phyloP scores from a whole-genome alignment of 1,140 invertebrate genomes.

The Diprion similis region DNA sequence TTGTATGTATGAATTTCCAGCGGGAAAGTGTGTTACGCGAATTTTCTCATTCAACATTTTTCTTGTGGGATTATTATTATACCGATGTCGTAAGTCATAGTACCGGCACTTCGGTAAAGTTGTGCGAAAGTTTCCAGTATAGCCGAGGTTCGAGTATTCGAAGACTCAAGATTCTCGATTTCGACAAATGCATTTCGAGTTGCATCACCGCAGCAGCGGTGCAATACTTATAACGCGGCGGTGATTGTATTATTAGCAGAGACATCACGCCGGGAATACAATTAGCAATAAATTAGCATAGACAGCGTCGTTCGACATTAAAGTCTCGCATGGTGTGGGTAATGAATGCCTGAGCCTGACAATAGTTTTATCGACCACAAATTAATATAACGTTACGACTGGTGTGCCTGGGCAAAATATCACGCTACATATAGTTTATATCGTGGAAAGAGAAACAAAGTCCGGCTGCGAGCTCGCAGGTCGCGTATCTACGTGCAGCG shows the following conservation, averaged over 20 bases:
- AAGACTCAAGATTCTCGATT: neutral
- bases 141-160: neutral
- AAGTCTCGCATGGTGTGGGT: constrained; percentile 58
- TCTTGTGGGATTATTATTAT: no score
- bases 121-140: no score
- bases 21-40: no score
- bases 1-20: no score
- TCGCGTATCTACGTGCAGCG: no score
- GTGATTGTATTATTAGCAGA: constrained; percentile 39
- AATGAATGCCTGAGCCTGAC: constrained; percentile 62
- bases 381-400: constrained; percentile 60
- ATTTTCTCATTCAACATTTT: no score
- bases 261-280: constrained; percentile 60
- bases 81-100: no score
- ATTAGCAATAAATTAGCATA: constrained; percentile 65
- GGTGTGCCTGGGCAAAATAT: constrained; percentile 37
- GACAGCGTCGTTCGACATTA: constrained; percentile 57
- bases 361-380: constrained; percentile 61
- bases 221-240: constrained; percentile 19
- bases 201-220: constrained; percentile 24
- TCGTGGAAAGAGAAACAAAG: neutral
- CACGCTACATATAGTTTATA: neutral
- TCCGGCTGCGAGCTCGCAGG: no score
- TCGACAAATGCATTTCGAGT: constrained; percentile 13
- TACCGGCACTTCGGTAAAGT: no score